These are phyloP conservation scores for Bubo blakistoni DNA, from an alignment of 2,113 vertebrate genomes.

Conservation along the genomic window DNA sequence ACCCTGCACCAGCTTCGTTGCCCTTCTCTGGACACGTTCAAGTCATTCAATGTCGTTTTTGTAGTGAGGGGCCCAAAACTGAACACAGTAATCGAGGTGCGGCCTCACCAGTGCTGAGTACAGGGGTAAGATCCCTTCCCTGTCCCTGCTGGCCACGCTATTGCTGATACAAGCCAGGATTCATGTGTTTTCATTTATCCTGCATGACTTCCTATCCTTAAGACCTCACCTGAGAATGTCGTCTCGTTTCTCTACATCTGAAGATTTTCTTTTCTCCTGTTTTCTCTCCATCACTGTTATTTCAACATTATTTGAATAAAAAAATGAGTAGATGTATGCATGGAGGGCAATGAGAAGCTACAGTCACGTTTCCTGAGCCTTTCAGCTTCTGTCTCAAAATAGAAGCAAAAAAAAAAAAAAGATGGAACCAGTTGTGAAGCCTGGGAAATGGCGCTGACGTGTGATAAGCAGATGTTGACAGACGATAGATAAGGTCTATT, in stretches of 20 bases:
- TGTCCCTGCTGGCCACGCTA: no score
- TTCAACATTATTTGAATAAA: rapidly evolving
- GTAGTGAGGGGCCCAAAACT: no score
- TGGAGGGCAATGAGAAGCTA: background rate
- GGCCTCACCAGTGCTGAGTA: no score
- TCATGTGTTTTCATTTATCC: background rate
- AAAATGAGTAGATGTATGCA: rapidly evolving
- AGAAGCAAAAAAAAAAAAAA: background rate
- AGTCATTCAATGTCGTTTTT: no score
- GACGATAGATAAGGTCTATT: background rate
- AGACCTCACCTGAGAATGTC: background rate
- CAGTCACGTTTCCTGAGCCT: background rate
- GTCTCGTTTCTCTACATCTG: rapidly evolving
- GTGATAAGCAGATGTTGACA: background rate
- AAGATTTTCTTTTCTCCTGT: background rate
- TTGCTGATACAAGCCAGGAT: background rate
- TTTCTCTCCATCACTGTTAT: background rate
- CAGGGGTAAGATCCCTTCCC: no score
- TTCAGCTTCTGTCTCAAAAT: background rate
- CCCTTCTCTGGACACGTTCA: no score
- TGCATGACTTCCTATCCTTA: background rate
- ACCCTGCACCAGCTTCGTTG: no score
- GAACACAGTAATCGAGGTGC: no score
- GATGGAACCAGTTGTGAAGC: background rate
- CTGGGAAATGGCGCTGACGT: background rate